Evolutionary conservation across 2,888 invertebrate species (phyloP), one percentile per base, ranked within the genome.

Genomic region (Macrosoma leucophasiata): DNA sequence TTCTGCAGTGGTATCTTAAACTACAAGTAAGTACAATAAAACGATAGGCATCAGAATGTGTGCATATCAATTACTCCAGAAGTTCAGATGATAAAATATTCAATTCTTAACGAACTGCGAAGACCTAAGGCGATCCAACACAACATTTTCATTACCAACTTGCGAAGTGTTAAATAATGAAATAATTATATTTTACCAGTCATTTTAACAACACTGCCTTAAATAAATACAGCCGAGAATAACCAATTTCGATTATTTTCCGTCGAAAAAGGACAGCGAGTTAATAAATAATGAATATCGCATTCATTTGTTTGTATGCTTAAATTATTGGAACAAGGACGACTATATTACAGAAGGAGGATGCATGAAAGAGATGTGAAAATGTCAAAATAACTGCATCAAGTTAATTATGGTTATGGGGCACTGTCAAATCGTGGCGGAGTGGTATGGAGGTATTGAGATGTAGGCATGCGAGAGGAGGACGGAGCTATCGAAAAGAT

Each of bases 331-430:
- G 39, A 47, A 52, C 47, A 46, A 38, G 43, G 41, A 52, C 36
- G 36, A 33, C 25, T 28, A 21, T 10, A 14, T 26, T 33, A 14
- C 4, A 39, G 33, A 40, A 33, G 15, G n/a, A 29, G 48, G 44
- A 57, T 50, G 63, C 50, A 57, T 50, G 52, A 65, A 60, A 55
- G 62, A 62, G 62, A 59, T 48, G 43, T 50, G 35, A 45, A 46
- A 38, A 36, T 39, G 43, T 48, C 52, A 48, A 52, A 45, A 52
- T 45, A 46, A 48, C 39, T 36, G 24, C 34, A 46, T 33, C 32
- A 26, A 43, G 32, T 43, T 52, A 37, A 42, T 41, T 15, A 50
- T 48, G 52, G 46, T 45, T 48, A 35, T 43, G 36, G 43, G 40
- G 41, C 34, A 33, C 47, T 52, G 53, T 55, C 52, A 51, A 51